Percentiles rank a stretch among this genome's conserved stretches.
Conservation (phyloP, 2,113 vertebrate genomes). For the Myiozetetes cayanensis region DNA sequence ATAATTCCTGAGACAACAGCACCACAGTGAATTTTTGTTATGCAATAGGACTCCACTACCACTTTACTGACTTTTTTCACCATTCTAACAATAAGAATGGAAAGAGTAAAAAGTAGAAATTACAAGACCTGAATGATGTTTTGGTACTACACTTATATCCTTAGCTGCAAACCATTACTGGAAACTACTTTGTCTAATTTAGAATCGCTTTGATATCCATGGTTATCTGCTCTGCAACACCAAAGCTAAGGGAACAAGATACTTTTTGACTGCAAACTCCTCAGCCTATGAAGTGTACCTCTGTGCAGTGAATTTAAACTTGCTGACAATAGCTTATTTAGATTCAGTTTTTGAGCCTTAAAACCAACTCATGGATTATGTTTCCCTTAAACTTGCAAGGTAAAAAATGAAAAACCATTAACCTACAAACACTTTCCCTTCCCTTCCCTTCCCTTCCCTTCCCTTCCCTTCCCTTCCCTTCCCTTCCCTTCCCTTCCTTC, state of each 20-base stretch:
- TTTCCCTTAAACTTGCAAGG: neutral
- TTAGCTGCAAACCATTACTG: neutral
- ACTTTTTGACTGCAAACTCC: neutral
- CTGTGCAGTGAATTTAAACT: neutral
- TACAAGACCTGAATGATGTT: neutral
- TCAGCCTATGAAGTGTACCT: neutral
- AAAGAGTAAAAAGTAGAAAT: neutral
- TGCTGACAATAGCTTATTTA: neutral
- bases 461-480: no score
- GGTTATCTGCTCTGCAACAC: neutral
- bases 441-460: no score
- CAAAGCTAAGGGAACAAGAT: neutral
- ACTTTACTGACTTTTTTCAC: neutral
- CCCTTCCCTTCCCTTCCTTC: no score
- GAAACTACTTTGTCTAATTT: neutral
- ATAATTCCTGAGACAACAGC: neutral
- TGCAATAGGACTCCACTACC: neutral
- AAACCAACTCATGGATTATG: neutral
- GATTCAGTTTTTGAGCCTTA: neutral
- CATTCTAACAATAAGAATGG: neutral
- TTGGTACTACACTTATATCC: neutral
- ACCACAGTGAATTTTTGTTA: neutral
- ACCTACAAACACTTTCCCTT: neutral
- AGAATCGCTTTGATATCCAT: neutral
- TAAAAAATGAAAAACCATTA: neutral